These are phyloP conservation scores for Baccha elongata DNA, from an alignment of 2,888 invertebrate species.

Conservation along the genomic window DNA sequence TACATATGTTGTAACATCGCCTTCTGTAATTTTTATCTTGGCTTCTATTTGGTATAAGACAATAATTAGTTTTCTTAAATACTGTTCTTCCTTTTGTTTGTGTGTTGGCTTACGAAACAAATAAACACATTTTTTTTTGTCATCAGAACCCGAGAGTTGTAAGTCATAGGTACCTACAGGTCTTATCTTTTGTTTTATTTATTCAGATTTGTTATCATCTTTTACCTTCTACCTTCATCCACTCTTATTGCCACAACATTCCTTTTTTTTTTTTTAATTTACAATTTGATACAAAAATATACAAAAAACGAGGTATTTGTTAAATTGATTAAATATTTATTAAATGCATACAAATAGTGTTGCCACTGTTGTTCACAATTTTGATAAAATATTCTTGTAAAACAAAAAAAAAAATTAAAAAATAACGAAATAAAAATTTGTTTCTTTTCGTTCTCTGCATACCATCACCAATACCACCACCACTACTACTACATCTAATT, in stretches of 20 bases:
- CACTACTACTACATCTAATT: slow-evolving; percentile 41
- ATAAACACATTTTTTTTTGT: not conserved
- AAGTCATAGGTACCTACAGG: not conserved
- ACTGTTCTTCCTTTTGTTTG: not conserved
- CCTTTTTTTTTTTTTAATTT: slow-evolving; percentile 39
- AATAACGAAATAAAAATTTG: slow-evolving; percentile 61
- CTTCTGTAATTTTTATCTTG: not conserved
- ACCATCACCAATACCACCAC: slow-evolving; percentile 62
- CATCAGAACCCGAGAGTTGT: not conserved
- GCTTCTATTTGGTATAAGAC: slow-evolving; percentile 1
- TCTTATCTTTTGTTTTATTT: slow-evolving; percentile 22
- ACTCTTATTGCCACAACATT: not conserved
- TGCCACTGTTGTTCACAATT: slow-evolving; percentile 67
- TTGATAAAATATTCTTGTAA: slow-evolving; percentile 29
- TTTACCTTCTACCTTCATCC: not conserved
- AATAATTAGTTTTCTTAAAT: slow-evolving; percentile 23
- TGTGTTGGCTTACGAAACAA: not conserved
- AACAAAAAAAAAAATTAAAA: slow-evolving; percentile 11
- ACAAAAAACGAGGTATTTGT: slow-evolving; percentile 58
- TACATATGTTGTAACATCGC: slow-evolving; percentile 10
- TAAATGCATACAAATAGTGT: slow-evolving; percentile 56
- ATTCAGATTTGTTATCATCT: slow-evolving; percentile 4
- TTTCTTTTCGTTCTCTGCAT: slow-evolving; percentile 73
- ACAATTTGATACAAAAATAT: slow-evolving; percentile 48
- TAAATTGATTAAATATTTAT: slow-evolving; percentile 70